A percentile compares a stretch with the other conserved stretches of the same genome.
These are phyloP conservation scores for Progne subis DNA, from an alignment of 2,113 vertebrate species.

Conservation along the genomic window DNA sequence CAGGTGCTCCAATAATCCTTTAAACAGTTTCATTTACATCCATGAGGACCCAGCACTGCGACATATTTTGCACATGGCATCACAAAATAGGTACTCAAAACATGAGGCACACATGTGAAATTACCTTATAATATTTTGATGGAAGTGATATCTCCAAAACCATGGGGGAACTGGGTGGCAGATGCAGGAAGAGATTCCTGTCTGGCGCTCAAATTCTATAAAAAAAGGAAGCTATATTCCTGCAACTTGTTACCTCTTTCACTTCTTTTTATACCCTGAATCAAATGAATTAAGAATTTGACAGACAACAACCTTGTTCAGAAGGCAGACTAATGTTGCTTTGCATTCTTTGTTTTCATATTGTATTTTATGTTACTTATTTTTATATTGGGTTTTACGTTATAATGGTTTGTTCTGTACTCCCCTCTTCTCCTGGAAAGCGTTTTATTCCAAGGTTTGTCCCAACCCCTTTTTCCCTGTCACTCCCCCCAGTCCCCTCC, in stretches of 20 bases:
- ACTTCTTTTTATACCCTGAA: neutral
- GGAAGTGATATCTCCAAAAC: neutral
- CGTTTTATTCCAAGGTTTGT: too few species aligned
- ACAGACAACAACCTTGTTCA: neutral
- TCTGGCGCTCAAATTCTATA: neutral
- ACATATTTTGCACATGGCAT: accelerated
- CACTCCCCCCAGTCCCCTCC: too few species aligned
- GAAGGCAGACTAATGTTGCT: neutral
- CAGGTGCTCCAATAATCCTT: neutral
- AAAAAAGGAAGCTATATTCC: neutral
- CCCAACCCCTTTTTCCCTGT: too few species aligned
- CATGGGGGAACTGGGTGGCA: neutral
- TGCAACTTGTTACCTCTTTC: neutral
- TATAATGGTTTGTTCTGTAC: too few species aligned
- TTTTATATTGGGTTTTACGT: too few species aligned
- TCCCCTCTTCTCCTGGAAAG: too few species aligned
- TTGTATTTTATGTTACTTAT: too few species aligned
- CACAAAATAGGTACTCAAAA: neutral
- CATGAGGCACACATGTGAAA: neutral
- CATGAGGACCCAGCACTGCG: neutral
- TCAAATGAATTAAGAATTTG: neutral
- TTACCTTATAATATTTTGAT: neutral
- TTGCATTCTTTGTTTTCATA: too few species aligned
- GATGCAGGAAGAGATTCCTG: neutral
- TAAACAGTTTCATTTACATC: neutral